Conservation (phyloP, 2,888 invertebrate species). For the Cheilosia grossa region DNA sequence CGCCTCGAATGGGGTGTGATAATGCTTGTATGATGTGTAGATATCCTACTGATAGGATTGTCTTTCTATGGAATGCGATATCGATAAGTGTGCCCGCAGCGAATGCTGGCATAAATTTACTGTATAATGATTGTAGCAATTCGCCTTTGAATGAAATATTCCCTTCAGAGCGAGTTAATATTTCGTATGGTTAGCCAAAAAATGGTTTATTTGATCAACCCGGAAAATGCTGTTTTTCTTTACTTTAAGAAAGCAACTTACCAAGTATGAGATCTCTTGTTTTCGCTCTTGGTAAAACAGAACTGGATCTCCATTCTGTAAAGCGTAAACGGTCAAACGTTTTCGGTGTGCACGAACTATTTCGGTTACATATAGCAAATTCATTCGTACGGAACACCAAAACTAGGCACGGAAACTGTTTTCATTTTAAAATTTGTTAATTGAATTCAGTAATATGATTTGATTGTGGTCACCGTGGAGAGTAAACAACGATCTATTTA, state of each 20-base stretch:
- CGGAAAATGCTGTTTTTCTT: too few relatives aligned
- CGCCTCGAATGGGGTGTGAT: slow-evolving; percentile 65
- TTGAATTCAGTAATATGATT: neutral
- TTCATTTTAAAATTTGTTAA: neutral
- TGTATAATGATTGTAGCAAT: slow-evolving; percentile 37
- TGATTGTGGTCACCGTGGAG: neutral
- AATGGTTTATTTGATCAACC: neutral
- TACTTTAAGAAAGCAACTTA: too few relatives aligned
- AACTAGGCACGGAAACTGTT: neutral
- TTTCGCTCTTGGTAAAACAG: too few relatives aligned
- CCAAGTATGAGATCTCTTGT: too few relatives aligned
- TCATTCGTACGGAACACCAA: too few relatives aligned
- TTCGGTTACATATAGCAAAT: too few relatives aligned
- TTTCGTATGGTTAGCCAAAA: slow-evolving; percentile 18
- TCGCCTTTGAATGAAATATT: slow-evolving; percentile 11
- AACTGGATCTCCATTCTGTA: too few relatives aligned
- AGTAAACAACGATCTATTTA: neutral
- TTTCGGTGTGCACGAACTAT: too few relatives aligned
- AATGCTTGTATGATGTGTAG: slow-evolving; percentile 23
- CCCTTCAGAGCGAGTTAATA: slow-evolving; percentile 52
- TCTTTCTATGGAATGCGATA: slow-evolving; percentile 27
- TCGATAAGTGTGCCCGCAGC: slow-evolving; percentile 50
- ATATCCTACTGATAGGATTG: slow-evolving; percentile 30
- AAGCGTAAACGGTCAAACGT: too few relatives aligned
- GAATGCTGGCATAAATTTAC: neutral